These are phyloP conservation scores for Epiblema foenella DNA, from an alignment of 2,888 invertebrate genomes.

Conservation along the genomic window DNA sequence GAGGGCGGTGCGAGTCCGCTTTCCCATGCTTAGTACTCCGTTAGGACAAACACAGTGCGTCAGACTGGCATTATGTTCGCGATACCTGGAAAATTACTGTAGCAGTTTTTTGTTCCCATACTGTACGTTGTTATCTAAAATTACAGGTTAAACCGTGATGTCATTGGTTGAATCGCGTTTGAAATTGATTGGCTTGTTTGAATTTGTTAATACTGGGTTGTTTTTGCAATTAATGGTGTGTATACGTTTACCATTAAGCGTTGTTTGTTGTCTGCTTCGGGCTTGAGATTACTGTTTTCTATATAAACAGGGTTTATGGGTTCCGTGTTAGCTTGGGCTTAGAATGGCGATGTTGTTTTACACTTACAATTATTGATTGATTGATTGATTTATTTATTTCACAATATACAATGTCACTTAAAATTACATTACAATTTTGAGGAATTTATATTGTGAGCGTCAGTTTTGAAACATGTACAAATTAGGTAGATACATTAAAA, in stretches of 20 bases:
- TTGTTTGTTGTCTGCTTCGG: constrained; percentile 36
- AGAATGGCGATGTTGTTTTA: constrained; percentile 44
- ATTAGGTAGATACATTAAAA: too few relatives aligned
- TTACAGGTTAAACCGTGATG: constrained; percentile 52
- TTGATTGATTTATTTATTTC: too few relatives aligned
- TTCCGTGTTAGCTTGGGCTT: constrained; percentile 36
- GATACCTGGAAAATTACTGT: constrained; percentile 75
- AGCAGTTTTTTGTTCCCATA: constrained; percentile 69
- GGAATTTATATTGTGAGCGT: too few relatives aligned
- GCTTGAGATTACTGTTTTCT: constrained; percentile 39
- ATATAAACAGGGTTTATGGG: constrained; percentile 41
- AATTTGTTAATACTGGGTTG: constrained; percentile 45
- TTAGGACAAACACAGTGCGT: constrained; percentile 76
- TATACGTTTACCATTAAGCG: constrained; percentile 37
- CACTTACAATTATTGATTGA: constrained; percentile 46
- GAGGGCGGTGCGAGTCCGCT: constrained; percentile 48
- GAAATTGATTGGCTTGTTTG: constrained; percentile 47
- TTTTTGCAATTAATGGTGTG: constrained; percentile 42
- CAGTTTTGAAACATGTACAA: too few relatives aligned
- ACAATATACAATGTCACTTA: too few relatives aligned
- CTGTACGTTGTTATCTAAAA: constrained; percentile 50
- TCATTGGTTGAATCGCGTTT: constrained; percentile 48
- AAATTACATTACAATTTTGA: too few relatives aligned
- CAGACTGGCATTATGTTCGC: constrained; percentile 68
- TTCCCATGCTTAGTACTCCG: constrained; percentile 76